Percentiles rank a stretch among this genome's conserved stretches.
Evolutionary conservation across 1,140 invertebrate genomes (phyloP).

Genomic region (Argopecten irradians): DNA sequence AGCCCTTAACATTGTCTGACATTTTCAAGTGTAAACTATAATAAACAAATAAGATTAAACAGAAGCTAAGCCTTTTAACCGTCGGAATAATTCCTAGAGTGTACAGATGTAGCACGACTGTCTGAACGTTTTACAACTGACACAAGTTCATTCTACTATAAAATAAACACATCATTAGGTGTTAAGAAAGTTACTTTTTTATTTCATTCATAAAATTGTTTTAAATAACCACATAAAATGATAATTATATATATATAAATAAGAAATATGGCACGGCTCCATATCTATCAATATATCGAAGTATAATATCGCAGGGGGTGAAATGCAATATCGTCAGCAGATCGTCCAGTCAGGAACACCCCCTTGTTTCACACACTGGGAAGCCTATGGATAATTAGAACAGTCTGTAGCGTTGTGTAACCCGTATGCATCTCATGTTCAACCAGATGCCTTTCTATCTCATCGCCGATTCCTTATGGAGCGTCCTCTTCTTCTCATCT

Average conservation of each 20-base stretch:
- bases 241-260: not conserved
- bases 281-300: not conserved
- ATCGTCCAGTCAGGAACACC: not conserved
- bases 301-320: not conserved
- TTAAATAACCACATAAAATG: not conserved
- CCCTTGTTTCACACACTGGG: constrained; percentile 13
- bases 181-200: not conserved
- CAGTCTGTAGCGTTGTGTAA: constrained; percentile 9
- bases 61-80: not conserved
- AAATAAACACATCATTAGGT: not conserved
- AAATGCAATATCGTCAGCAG: constrained; percentile 6
- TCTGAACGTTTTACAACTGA: not conserved
- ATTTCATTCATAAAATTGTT: not conserved
- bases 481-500: constrained; percentile 15
- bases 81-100: not conserved
- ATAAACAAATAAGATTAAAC: not conserved
- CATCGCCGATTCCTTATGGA: not conserved
- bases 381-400: constrained; percentile 9
- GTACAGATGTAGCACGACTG: not conserved
- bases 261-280: not conserved
- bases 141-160: not conserved
- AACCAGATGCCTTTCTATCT: constrained; percentile 15
- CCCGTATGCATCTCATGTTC: constrained; percentile 3
- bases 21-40: not conserved
- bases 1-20: not conserved